Base-by-base conservation (phyloP, 1,140 invertebrate species). In the Manduca sexta region DNA sequence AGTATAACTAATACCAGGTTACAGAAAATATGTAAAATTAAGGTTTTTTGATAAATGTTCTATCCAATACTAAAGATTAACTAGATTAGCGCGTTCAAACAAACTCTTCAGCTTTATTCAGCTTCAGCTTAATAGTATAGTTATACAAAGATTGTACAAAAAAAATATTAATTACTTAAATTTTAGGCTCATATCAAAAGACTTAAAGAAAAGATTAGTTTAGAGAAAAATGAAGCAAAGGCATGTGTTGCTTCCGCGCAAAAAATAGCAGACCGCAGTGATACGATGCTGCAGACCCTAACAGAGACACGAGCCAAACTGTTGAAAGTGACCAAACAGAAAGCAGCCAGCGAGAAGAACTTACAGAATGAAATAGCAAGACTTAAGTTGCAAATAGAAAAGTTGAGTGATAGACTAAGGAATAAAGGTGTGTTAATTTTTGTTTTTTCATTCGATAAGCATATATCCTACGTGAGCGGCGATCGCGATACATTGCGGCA, bases 211-310 rank as follows among this genome's bases (percentile, higher is more conserved):
- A 82, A 77, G 49, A 48, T 82, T 18, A 71, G 46, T 38, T 43
- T 37, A 21, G 79, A 83, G 49, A 78, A 81, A 50, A 81, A 79
- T 71, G 77, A 82, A 60, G 67, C 78, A 0, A 74, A 63, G 52
- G 71, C 79, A 11, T 85, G 81, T 69, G 69, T 83, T 17, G 76
- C 76, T 18, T 71, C 77, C 34, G 77, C 81, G 7, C 81, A 81
- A 40, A 73, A 70, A 46, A 62, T 82, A 8, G 69, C 81, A 12
- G 76, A 83, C 37, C 69, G 69, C 34, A 80, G 75, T 13, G 69
- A 76, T 56, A 67, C 69, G 16, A 40, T 83, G 16, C 59, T 74
- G 21, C 63, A 71, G 39, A 70, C 69, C 39, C 48, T 76, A n/a
- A 46, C 62, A 13, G 73, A 78, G 12, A 72, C 69, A 3, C 58